Evolutionary conservation across 2,888 invertebrate species (phyloP).

Genomic region (Torymus auratus): DNA sequence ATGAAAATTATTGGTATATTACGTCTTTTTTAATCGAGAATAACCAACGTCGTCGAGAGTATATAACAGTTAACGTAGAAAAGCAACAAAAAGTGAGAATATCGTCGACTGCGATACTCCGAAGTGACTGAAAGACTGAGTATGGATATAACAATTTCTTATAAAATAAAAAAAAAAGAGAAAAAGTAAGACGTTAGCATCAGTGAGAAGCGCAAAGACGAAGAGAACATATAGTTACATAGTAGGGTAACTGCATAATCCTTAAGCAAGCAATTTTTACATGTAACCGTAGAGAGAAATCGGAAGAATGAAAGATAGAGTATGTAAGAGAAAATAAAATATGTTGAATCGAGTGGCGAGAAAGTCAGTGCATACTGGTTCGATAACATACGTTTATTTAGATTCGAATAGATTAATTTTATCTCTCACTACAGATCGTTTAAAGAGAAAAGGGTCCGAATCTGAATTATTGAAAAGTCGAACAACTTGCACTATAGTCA

Average conservation of each 20-base stretch:
- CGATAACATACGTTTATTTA: conserved; percentile 28
- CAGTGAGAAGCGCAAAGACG: conserved; percentile 27
- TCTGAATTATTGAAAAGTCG: conserved; percentile 54
- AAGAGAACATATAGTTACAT: conserved; percentile 25
- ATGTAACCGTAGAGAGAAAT: conserved; percentile 49
- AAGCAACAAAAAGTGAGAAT: conserved; percentile 44
- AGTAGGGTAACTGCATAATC: conserved; percentile 48
- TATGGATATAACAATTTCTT: conserved; percentile 51
- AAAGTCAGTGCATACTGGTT: conserved; percentile 51
- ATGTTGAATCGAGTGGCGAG: conserved; percentile 60
- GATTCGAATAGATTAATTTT: conserved; percentile 20
- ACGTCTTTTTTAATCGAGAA: conserved; percentile 35
- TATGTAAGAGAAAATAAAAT: conserved; percentile 23
- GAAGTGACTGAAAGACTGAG: conserved; percentile 58
- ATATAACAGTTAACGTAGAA: conserved; percentile 39
- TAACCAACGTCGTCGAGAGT: conserved; percentile 25
- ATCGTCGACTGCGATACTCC: conserved; percentile 46
- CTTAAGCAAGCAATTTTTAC: conserved; percentile 54
- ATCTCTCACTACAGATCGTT: conserved; percentile 23
- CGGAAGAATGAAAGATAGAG: conserved; percentile 12
- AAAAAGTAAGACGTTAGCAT: conserved; percentile 27
- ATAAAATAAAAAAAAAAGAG: conserved; percentile 22
- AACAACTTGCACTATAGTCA: conserved; percentile 29
- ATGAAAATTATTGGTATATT: conserved; percentile 45
- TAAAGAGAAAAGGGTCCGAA: conserved; percentile 29